phyloP scores from a whole-genome alignment of 2,888 invertebrate genomes.

The Hofmannophila pseudospretella region DNA sequence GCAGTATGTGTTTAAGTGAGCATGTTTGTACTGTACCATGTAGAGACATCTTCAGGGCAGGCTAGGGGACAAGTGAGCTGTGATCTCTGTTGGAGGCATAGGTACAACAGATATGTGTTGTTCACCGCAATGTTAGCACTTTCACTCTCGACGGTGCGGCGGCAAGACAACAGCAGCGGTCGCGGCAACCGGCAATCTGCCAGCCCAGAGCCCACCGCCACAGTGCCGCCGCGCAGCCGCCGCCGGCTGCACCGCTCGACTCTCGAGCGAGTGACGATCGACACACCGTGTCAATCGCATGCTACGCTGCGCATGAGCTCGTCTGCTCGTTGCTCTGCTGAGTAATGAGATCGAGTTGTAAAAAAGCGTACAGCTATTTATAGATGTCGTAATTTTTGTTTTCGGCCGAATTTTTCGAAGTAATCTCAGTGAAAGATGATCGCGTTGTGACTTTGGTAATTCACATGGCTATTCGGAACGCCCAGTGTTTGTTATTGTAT shows the following conservation, averaged over 20 bases:
- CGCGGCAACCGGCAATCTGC: constrained; percentile 29
- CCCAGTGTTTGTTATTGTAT: background rate
- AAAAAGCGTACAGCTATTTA: constrained; percentile 47
- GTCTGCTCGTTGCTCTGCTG: constrained; percentile 47
- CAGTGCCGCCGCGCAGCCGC: constrained; percentile 62
- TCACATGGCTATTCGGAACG: background rate
- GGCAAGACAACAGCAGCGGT: constrained; percentile 43
- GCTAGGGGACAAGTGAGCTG: no score
- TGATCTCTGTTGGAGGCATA: constrained; percentile 25
- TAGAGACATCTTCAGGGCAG: constrained; percentile 3
- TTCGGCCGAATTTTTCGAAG: constrained; percentile 28
- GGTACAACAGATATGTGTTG: constrained; percentile 51
- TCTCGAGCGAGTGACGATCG: constrained; percentile 41
- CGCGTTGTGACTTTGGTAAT: background rate
- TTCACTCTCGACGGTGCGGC: constrained; percentile 56
- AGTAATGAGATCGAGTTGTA: constrained; percentile 46
- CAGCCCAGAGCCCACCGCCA: constrained; percentile 12
- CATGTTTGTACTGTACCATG: background rate
- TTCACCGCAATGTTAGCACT: constrained; percentile 48
- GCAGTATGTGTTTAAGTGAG: no score
- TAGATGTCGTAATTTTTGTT: constrained; percentile 38
- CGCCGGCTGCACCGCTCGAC: constrained; percentile 53
- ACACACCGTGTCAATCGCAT: constrained; percentile 51
- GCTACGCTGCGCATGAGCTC: constrained; percentile 50
- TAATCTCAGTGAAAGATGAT: constrained; percentile 11